A percentile compares a stretch with the other conserved stretches of the same genome.
phyloP scores from a whole-genome alignment of 1,140 invertebrate genomes.

The Coboldia fuscipes region DNA sequence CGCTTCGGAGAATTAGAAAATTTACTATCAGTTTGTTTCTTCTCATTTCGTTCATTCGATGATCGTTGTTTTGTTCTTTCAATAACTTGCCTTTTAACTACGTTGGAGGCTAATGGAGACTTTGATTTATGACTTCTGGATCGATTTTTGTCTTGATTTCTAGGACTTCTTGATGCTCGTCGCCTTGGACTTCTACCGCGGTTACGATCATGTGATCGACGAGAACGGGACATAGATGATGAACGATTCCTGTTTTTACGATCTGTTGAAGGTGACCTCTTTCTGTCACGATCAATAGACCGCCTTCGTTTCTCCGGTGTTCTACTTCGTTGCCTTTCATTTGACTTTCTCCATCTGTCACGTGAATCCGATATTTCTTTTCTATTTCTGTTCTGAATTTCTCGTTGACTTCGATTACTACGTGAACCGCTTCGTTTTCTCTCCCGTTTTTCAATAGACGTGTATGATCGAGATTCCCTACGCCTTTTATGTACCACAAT shows the following conservation, averaged over 20 bases:
- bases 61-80: not conserved
- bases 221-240: not conserved
- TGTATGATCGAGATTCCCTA: constrained; percentile 6
- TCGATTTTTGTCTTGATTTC: not conserved
- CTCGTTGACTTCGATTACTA: constrained; percentile 1
- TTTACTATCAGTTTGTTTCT: not conserved
- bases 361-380: not conserved
- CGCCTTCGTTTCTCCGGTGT: not conserved
- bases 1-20: not conserved
- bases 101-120: not conserved
- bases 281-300: too few relatives aligned
- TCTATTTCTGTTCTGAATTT: not conserved
- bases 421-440: not conserved
- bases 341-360: not conserved
- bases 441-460: not conserved
- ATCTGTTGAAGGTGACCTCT: too few relatives aligned
- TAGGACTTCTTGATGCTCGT: not conserved
- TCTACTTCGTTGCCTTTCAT: not conserved
- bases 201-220: too few relatives aligned
- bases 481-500: too few relatives aligned
- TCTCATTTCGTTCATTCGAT: not conserved
- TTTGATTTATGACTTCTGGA: not conserved
- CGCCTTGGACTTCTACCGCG: not conserved
- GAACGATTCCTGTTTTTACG: not conserved
- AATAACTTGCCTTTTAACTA: not conserved